Evolutionary conservation across 1,140 invertebrate species (phyloP).

Genomic region (Drosophila carrolli): DNA sequence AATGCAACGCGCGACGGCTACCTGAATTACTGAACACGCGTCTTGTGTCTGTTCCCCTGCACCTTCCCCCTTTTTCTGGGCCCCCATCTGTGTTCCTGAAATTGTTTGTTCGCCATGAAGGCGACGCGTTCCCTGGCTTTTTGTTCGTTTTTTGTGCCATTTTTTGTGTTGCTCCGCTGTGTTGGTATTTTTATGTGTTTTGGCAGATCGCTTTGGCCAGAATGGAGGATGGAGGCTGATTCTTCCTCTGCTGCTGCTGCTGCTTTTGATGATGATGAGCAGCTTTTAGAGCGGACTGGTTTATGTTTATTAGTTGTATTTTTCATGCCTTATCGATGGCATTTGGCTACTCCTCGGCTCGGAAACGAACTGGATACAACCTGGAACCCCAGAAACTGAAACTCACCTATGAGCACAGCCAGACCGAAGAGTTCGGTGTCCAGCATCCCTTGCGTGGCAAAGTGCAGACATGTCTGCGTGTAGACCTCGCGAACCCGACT

Average conservation of each 20-base stretch:
- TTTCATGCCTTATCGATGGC: slow-evolving; percentile 70
- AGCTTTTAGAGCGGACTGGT: slow-evolving; percentile 80
- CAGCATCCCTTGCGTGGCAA: slow-evolving; percentile 91
- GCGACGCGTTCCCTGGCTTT: slow-evolving; percentile 65
- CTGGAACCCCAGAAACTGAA: neutral
- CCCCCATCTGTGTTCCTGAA: slow-evolving; percentile 62
- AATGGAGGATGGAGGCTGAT: slow-evolving; percentile 31
- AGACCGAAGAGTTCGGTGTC: slow-evolving; percentile 94
- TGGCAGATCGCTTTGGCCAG: slow-evolving; percentile 64
- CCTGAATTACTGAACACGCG: slow-evolving; percentile 85
- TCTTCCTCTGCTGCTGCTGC: slow-evolving; percentile 12
- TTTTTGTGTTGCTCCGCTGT: slow-evolving; percentile 48
- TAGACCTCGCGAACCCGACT: slow-evolving; percentile 93
- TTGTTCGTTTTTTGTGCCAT: slow-evolving; percentile 71
- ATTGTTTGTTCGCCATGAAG: slow-evolving; percentile 78
- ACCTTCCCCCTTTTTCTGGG: slow-evolving; percentile 11
- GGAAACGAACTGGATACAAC: slow-evolving; percentile 15
- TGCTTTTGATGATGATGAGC: slow-evolving; percentile 66
- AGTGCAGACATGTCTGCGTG: slow-evolving; percentile 91
- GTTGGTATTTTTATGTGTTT: slow-evolving; percentile 80
- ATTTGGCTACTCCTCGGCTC: slow-evolving; percentile 51
- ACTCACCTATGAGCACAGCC: slow-evolving; percentile 91
- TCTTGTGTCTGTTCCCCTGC: slow-evolving; percentile 78
- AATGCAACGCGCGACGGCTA: slow-evolving; percentile 84
- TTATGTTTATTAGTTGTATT: slow-evolving; percentile 83